Evolutionary conservation across 2,888 invertebrate species (phyloP).

Genomic region (Patella depressa): DNA sequence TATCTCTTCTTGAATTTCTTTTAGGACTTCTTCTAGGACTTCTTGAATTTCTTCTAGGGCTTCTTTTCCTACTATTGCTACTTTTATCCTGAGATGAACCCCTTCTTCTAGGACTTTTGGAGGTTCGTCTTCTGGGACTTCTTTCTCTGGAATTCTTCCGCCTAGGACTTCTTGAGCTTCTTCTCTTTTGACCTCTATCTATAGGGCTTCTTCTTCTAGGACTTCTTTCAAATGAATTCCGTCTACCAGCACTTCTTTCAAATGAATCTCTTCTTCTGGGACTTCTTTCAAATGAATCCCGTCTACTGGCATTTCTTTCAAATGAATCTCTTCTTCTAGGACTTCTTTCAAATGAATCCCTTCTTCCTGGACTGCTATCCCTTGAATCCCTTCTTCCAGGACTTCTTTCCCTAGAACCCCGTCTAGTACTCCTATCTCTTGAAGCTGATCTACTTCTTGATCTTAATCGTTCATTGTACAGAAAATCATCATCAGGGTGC

Average conservation of each 20-base stretch:
- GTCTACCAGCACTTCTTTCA: not conserved
- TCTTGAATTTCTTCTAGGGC: not conserved
- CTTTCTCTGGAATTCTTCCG: not conserved
- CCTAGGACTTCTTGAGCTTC: not conserved
- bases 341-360: not conserved
- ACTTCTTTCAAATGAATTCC: not conserved
- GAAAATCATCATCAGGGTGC: not conserved
- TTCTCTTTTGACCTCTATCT: slow-evolving; percentile 2
- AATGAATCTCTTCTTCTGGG: not conserved
- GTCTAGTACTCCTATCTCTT: not conserved
- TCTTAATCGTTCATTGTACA: not conserved
- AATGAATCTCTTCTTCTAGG: not conserved
- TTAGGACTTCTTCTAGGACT: not conserved
- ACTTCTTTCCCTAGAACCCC: not conserved
- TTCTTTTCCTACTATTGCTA: not conserved
- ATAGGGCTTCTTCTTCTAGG: not conserved
- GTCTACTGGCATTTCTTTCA: slow-evolving; percentile 4
- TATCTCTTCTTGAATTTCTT: not conserved
- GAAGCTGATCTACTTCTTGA: not conserved
- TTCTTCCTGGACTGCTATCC: not conserved
- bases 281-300: no score
- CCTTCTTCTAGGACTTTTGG: not conserved
- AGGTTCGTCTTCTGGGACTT: not conserved
- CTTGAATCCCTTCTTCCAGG: not conserved
- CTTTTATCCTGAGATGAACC: not conserved